Evolutionary conservation across 2,888 invertebrate genomes (phyloP), one percentile per base, ranked within the genome.

Genomic region (Leptura quadrifasciata): DNA sequence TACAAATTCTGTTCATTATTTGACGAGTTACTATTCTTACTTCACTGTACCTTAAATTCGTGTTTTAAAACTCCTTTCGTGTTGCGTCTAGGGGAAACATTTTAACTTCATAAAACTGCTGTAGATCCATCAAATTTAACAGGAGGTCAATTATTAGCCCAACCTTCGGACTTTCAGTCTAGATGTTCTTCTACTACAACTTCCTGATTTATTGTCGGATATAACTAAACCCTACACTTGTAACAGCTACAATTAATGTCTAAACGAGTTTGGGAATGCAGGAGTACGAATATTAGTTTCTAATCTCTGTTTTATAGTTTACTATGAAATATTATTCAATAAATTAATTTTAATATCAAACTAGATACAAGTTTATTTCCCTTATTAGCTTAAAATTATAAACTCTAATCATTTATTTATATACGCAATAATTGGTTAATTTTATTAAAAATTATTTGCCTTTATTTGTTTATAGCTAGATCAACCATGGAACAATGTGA

Each of bases 191-290:
- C 74, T 65, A 70, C 72, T 70, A 70, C 76, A 76, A 74, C 63
- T 77, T 75, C 65, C 77, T 79, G 79, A 79, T 79, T 79, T 79
- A 79, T 79, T 60, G 70, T 77, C 74, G 67, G 73, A 61, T 72
- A 74, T 70, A 72, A 75, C 79, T 76, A 75, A 79, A 76, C 64
- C 75, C 79, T 68, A 76, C 76, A 79, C 76, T 79, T 77, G 77
- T 76, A 76, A 65, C 65, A 52, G 65, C 52, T 65, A 65, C 47
- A 65, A 65, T 65, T 65, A 65, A 65, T 65, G 65, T 65, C 52
- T 58, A 60, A 69, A 70, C 69, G 58, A 58, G 47, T 63, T 64
- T 65, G 20, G 76, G 65, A 73, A 69, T 18, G 47, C 39, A 20
- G 54, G 24, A 17, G 39, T 61, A 24, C 31, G 67, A 61, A 35